Evolutionary conservation across 2,888 invertebrate genomes (phyloP).

Genomic region (Drosophila maculinotata): DNA sequence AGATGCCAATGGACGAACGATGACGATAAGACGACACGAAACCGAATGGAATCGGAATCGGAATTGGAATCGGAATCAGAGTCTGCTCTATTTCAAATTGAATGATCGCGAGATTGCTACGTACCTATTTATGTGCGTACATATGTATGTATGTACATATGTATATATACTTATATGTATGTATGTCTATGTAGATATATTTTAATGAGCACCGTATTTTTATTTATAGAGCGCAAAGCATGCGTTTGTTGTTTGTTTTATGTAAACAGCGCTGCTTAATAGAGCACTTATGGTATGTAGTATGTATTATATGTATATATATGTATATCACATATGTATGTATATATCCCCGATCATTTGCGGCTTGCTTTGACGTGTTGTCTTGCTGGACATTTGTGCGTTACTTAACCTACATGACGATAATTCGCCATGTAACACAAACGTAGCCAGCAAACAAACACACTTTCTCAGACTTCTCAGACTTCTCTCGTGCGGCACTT

Average conservation of each 20-base stretch:
- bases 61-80: conserved; percentile 18
- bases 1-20: conserved; percentile 69
- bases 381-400: conserved; percentile 80
- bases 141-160: conserved; percentile 1
- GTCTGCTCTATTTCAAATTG: conserved; percentile 10
- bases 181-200: conserved; percentile 2
- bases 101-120: background rate
- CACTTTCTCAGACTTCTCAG: conserved; percentile 76
- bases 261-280: conserved; percentile 5
- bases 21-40: conserved; percentile 38
- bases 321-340: conserved; percentile 22
- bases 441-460: conserved; percentile 81
- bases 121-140: background rate
- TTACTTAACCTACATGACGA: conserved; percentile 56
- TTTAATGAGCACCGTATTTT: conserved; percentile 10
- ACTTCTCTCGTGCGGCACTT: conserved; percentile 38
- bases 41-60: conserved; percentile 10
- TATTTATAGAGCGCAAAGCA: conserved; percentile 33
- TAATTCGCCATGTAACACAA: conserved; percentile 65
- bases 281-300: conserved; percentile 3
- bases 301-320: background rate
- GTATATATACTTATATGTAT: conserved; percentile 1
- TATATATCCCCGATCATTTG: conserved; percentile 48
- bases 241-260: conserved; percentile 11
- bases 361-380: conserved; percentile 75